A percentile compares a stretch with the other conserved stretches of the same genome.
Evolutionary conservation across 2,888 invertebrate genomes (phyloP).

Genomic region (Taphrorychus bicolor): DNA sequence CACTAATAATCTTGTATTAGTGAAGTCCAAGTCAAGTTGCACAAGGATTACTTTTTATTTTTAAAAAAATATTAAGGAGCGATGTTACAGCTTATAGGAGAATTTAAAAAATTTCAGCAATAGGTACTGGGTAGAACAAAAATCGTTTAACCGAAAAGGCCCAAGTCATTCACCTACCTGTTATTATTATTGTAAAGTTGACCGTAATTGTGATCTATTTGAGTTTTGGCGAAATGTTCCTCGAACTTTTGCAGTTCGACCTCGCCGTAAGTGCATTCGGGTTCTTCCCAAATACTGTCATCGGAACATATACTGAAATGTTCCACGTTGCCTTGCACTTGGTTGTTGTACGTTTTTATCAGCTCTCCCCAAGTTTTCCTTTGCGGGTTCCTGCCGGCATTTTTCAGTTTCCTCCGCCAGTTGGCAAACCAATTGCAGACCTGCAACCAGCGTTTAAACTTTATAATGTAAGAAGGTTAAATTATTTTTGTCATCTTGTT

Average conservation of each 20-base stretch:
- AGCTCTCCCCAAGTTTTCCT: constrained; percentile 78
- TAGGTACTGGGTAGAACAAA: no score
- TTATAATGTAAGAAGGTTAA: no score
- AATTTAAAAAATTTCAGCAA: no score
- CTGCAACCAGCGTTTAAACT: no score
- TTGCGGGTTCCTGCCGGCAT: constrained; percentile 73
- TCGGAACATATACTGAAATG: constrained; percentile 81
- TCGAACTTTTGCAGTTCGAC: constrained; percentile 37
- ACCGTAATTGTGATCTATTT: constrained; percentile 55
- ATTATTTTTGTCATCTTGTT: no score
- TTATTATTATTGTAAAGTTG: constrained; percentile 41
- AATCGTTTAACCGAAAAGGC: neutral
- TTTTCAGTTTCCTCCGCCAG: constrained; percentile 80
- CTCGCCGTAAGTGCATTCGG: constrained; percentile 55
- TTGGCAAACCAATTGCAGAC: constrained; percentile 86
- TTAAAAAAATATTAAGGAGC: no score
- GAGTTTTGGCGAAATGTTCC: constrained; percentile 34
- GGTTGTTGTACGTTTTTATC: constrained; percentile 74
- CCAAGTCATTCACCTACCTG: neutral
- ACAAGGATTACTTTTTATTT: no score
- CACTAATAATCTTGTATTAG: no score
- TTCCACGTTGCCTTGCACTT: constrained; percentile 79
- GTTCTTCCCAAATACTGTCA: constrained; percentile 81
- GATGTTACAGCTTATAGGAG: no score
- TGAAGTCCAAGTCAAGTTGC: no score